A percentile compares a stretch with the other conserved stretches of the same genome.
phyloP scores from a whole-genome alignment of 2,113 vertebrate genomes.

The Crotalus viridis region DNA sequence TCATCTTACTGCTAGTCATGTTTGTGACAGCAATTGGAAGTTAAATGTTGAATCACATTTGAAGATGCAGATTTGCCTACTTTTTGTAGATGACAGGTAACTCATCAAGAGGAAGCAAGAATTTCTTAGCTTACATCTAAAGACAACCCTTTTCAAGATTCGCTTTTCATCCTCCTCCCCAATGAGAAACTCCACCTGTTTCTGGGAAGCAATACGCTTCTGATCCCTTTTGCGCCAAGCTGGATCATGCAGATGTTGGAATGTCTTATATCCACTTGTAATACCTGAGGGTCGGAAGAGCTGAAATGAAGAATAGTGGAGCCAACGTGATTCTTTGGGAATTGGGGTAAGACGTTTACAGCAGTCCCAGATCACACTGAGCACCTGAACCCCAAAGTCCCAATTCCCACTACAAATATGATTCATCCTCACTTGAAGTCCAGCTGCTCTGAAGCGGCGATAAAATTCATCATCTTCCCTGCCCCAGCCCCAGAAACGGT shows the following conservation, averaged over 20 bases:
- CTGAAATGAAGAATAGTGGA: constrained; percentile 64
- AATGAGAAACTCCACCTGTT: constrained; percentile 79
- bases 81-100: background rate
- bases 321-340: background rate
- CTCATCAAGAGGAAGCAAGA: rapidly evolving
- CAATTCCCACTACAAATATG: rapidly evolving
- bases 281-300: constrained; percentile 90
- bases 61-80: background rate
- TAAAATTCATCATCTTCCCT: constrained; percentile 97
- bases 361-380: rapidly evolving
- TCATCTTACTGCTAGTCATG: background rate
- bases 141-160: background rate
- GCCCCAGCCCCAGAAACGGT: constrained; percentile 99
- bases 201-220: constrained; percentile 89
- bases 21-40: background rate
- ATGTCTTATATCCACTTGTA: constrained; percentile 91
- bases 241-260: constrained; percentile 91
- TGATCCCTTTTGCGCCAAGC: constrained; percentile 96
- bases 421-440: constrained; percentile 81
- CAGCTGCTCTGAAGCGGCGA: constrained; percentile 86
- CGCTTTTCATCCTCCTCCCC: rapidly evolving
- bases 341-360: background rate
- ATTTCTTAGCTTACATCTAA: background rate
- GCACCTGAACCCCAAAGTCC: background rate
- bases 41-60: background rate